Conservation (phyloP, 2,888 invertebrate genomes). For the Antitype chi region DNA sequence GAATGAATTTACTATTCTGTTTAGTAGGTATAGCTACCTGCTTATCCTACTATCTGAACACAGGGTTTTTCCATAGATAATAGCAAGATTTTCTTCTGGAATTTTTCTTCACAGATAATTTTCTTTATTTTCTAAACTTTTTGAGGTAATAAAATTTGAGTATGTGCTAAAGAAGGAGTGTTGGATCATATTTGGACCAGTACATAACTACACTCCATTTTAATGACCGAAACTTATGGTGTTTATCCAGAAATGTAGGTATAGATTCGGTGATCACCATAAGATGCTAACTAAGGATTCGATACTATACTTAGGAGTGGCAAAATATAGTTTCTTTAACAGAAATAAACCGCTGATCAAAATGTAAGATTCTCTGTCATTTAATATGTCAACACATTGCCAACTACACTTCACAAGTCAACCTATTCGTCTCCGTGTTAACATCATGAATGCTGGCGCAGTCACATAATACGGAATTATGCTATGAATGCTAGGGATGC, state of each 20-base stretch:
- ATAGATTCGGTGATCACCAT: too few relatives aligned
- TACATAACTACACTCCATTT: neutral
- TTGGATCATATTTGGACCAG: neutral
- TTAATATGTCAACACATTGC: constrained; percentile 20
- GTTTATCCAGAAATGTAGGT: neutral
- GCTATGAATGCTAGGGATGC: constrained; percentile 7
- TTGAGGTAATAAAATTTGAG: neutral
- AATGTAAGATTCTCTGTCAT: neutral
- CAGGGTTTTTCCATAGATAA: neutral
- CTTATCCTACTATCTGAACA: neutral
- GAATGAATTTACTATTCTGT: constrained; percentile 23
- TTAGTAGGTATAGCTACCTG: neutral
- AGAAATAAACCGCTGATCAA: constrained; percentile 10
- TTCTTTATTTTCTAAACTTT: neutral
- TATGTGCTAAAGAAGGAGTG: neutral
- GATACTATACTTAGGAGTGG: neutral
- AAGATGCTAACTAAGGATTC: neutral
- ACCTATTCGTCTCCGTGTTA: constrained; percentile 27
- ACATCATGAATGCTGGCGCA: constrained; percentile 37
- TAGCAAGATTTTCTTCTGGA: neutral
- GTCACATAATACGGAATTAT: constrained; percentile 36
- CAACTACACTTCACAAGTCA: constrained; percentile 9
- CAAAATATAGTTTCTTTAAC: neutral
- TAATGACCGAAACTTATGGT: too few relatives aligned
- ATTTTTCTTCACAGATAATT: neutral